Evolutionary conservation across 2,888 invertebrate species (phyloP).

Genomic region (Unio delphinus): DNA sequence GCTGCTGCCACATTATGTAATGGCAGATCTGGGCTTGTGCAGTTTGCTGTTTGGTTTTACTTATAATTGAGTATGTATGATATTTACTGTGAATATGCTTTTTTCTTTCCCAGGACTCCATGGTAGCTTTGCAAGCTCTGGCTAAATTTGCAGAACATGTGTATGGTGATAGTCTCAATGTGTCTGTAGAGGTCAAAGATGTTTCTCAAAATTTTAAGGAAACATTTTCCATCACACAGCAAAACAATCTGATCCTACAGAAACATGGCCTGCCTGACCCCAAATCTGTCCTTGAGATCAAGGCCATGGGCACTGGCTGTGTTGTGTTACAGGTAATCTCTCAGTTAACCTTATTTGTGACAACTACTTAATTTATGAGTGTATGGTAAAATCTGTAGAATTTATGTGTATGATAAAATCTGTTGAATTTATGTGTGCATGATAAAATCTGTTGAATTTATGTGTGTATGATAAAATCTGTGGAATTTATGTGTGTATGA

Average conservation of each 20-base stretch:
- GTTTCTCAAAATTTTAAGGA: slow-evolving; percentile 8
- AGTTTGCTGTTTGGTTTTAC: neutral
- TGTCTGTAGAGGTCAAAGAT: slow-evolving; percentile 15
- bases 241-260: slow-evolving; percentile 58
- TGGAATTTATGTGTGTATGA: too few species aligned
- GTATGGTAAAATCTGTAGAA: too few species aligned
- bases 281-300: slow-evolving; percentile 26
- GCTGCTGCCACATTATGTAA: neutral
- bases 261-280: slow-evolving; percentile 20
- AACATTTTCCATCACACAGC: slow-evolving; percentile 14
- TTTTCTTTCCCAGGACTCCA: slow-evolving; percentile 65
- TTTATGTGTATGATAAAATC: too few species aligned
- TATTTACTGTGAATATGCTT: neutral
- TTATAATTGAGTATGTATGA: neutral
- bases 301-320: slow-evolving; percentile 57
- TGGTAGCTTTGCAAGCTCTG: slow-evolving; percentile 69
- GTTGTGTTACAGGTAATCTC: slow-evolving; percentile 58
- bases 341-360: neutral
- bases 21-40: neutral
- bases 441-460: too few species aligned
- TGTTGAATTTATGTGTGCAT: too few species aligned
- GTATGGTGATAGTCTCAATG: slow-evolving; percentile 30
- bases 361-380: too few species aligned
- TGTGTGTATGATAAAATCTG: too few species aligned
- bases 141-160: slow-evolving; percentile 49